phyloP scores from a whole-genome alignment of 1,140 invertebrate genomes.

The Drosophila quadrilineata region DNA sequence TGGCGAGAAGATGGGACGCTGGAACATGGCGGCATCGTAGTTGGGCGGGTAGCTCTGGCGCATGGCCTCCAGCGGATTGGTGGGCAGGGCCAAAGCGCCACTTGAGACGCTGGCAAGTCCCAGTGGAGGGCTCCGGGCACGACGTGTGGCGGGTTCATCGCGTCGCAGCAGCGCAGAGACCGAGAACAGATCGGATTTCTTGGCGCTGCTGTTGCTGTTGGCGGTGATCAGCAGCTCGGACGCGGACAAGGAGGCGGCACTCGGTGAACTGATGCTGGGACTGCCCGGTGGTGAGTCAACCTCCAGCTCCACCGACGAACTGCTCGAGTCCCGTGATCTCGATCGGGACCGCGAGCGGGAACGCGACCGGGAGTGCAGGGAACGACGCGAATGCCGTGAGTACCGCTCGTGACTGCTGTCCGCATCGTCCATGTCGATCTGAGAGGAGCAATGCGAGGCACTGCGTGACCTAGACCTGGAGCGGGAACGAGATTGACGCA shows the following conservation, averaged over 20 bases:
- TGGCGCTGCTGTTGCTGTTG: conserved; percentile 65
- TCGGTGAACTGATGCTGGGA: conserved; percentile 58
- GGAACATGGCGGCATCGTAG: conserved; percentile 75
- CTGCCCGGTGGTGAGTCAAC: conserved; percentile 86
- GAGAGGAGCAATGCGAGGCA: conserved; percentile 82
- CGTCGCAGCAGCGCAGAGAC: conserved; percentile 89
- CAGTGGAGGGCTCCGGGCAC: conserved; percentile 83
- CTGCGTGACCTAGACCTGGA: conserved; percentile 82
- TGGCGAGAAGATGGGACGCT: conserved; percentile 75
- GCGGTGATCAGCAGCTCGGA: conserved; percentile 59
- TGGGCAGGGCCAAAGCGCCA: conserved; percentile 62
- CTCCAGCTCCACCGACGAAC: conserved; percentile 86
- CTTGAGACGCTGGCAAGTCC: conserved; percentile 52
- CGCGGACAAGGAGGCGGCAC: conserved; percentile 46
- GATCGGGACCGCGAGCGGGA: conserved; percentile 59
- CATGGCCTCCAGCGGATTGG: conserved; percentile 82
- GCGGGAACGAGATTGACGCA: conserved; percentile 65
- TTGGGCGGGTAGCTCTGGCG: conserved; percentile 67
- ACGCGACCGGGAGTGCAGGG: conserved; percentile 61
- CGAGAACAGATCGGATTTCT: conserved; percentile 90
- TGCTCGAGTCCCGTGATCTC: conserved; percentile 82
- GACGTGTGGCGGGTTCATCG: conserved; percentile 87
- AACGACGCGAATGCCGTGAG: conserved; percentile 54
- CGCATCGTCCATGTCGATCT: conserved; percentile 75
- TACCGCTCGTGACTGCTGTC: conserved; percentile 42